Conservation (phyloP, 1,140 invertebrate genomes). For the Palaemon carinicauda region DNA sequence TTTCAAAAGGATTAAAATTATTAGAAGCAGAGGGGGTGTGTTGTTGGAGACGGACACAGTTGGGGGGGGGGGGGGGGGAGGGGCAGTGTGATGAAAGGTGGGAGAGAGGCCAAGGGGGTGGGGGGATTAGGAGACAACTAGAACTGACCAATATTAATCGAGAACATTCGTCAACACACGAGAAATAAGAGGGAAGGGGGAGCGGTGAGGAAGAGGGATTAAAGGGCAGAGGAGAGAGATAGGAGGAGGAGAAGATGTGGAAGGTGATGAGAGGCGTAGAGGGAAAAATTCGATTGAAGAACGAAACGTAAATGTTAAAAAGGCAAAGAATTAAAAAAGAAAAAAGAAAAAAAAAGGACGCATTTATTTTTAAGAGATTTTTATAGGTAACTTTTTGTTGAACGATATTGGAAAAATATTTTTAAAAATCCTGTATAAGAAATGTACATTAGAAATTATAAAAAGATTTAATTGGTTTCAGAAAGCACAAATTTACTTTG, state of each 20-base stretch:
- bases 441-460: too few relatives aligned
- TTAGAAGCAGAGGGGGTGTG: not conserved
- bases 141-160: not conserved
- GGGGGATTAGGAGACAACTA: not conserved
- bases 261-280: not conserved
- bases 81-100: not conserved
- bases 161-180: not conserved
- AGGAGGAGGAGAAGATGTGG: not conserved
- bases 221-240: not conserved
- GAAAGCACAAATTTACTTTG: too few relatives aligned
- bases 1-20: too few relatives aligned
- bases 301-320: not conserved
- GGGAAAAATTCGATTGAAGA: not conserved
- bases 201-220: not conserved
- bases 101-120: not conserved
- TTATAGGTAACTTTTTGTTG: not conserved
- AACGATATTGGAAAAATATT: not conserved
- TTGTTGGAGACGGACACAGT: not conserved
- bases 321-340: not conserved
- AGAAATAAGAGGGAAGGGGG: not conserved
- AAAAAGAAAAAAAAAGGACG: too few relatives aligned
- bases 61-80: not conserved
- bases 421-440: too few relatives aligned
- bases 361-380: not conserved
- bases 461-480: too few relatives aligned